These are phyloP conservation scores for Minunthozetes semirufus DNA, from an alignment of 2,888 invertebrate genomes.

Conservation along the genomic window DNA sequence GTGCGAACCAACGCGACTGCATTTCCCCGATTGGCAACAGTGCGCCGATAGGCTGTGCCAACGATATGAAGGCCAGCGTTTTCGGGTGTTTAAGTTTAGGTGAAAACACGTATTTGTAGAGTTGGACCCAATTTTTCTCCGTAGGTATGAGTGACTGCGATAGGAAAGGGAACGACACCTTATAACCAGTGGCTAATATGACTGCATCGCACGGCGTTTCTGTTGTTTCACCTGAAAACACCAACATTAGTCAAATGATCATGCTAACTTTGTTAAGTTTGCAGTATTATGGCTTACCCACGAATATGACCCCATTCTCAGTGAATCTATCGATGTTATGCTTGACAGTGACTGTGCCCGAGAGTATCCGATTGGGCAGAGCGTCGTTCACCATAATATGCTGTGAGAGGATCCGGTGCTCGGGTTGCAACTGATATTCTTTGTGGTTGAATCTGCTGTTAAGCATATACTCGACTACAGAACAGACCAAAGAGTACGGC, in stretches of 20 bases:
- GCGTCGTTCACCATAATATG: too few relatives aligned
- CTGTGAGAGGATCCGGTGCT: too few relatives aligned
- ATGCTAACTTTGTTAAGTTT: too few relatives aligned
- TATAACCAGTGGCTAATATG: conserved; percentile 48
- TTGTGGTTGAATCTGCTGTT: too few relatives aligned
- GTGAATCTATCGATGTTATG: conserved; percentile 46
- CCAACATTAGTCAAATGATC: too few relatives aligned
- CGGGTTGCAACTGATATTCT: too few relatives aligned
- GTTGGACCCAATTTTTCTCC: conserved; percentile 44
- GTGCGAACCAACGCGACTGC: conserved; percentile 50
- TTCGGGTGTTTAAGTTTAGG: conserved; percentile 45
- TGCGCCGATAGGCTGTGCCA: conserved; percentile 50
- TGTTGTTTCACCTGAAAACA: conserved; percentile 46
- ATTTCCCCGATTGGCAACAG: conserved; percentile 52
- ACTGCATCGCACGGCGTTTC: conserved; percentile 45
- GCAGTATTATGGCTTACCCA: conserved; percentile 44
- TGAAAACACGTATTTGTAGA: conserved; percentile 50
- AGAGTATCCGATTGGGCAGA: conserved; percentile 50
- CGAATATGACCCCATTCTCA: conserved; percentile 45
- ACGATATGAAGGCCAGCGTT: conserved; percentile 51
- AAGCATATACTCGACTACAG: too few relatives aligned
- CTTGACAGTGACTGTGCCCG: conserved; percentile 47
- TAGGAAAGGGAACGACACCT: conserved; percentile 48
- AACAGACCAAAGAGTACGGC: too few relatives aligned
- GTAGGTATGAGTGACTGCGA: conserved; percentile 48